These are phyloP conservation scores for Lepus oiostolus DNA, from an alignment of 2,797 vertebrate genomes.

Conservation along the genomic window DNA sequence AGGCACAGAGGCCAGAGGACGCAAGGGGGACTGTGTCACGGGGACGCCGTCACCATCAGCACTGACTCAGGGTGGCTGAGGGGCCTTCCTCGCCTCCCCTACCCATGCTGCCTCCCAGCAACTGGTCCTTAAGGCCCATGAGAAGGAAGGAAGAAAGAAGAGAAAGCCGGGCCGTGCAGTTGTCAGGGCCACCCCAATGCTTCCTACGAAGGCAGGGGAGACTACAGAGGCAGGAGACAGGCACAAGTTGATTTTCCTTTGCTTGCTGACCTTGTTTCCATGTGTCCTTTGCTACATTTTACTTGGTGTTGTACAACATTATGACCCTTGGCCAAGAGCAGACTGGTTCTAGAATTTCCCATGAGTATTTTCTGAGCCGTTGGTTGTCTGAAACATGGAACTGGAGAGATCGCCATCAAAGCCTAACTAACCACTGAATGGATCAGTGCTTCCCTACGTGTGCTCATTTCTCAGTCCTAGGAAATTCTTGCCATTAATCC, in stretches of 20 bases:
- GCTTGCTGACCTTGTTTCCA: conserved; percentile 8
- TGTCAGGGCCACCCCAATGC: background rate
- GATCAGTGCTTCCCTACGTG: background rate
- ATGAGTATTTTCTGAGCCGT: background rate
- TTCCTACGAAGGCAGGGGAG: background rate
- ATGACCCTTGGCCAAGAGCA: background rate
- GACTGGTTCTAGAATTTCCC: conserved; percentile 1
- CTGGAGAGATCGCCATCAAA: background rate
- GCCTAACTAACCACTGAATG: background rate
- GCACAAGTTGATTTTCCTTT: background rate
- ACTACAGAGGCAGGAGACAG: conserved; percentile 10
- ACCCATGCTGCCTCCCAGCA: background rate
- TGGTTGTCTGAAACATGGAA: background rate
- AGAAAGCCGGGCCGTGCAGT: background rate
- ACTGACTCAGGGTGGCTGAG: background rate
- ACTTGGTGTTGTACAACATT: background rate
- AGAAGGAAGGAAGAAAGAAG: background rate
- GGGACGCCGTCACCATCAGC: background rate
- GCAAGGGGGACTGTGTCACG: background rate
- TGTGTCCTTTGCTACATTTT: conserved; percentile 47
- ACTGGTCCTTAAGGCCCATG: background rate
- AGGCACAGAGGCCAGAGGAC: background rate
- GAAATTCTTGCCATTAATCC: background rate
- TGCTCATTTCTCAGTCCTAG: background rate
- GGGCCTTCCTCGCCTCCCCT: background rate